Evolutionary conservation across 2,113 vertebrate genomes (phyloP).

Genomic region (Syrrhaptes paradoxus): DNA sequence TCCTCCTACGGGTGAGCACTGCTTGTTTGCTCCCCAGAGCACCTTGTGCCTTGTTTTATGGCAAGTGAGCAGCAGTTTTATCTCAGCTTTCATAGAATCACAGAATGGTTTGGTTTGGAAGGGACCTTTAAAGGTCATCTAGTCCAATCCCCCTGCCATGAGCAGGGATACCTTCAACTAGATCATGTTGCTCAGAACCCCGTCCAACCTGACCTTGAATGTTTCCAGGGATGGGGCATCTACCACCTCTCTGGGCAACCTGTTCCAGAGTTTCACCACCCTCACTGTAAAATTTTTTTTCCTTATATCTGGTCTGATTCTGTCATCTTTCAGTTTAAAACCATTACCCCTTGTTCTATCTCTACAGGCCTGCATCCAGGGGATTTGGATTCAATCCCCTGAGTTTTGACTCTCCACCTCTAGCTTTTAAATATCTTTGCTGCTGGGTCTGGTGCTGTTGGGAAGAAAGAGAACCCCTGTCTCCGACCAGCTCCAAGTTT

Average conservation of each 20-base stretch:
- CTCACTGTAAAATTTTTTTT: neutral
- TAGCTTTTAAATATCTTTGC: neutral
- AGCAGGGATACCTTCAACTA: neutral
- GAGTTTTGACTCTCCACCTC: neutral
- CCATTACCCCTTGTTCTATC: neutral
- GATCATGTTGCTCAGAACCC: neutral
- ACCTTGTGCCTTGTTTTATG: neutral
- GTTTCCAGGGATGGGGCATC: neutral
- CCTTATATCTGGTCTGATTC: neutral
- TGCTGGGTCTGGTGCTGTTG: neutral
- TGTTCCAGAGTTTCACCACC: neutral
- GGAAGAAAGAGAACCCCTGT: neutral
- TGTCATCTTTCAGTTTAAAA: neutral
- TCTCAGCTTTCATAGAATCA: neutral
- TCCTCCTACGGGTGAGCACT: neutral
- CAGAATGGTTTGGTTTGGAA: neutral
- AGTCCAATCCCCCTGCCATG: neutral
- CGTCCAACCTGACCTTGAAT: neutral
- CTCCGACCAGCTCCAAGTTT: neutral
- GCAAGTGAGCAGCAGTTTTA: neutral
- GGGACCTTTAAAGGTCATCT: neutral
- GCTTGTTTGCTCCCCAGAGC: neutral
- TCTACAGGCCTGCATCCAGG: neutral
- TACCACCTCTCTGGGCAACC: neutral
- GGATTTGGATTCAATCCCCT: neutral